Conservation (phyloP, 2,888 invertebrate species). For the Hipparchia sbordonii region DNA sequence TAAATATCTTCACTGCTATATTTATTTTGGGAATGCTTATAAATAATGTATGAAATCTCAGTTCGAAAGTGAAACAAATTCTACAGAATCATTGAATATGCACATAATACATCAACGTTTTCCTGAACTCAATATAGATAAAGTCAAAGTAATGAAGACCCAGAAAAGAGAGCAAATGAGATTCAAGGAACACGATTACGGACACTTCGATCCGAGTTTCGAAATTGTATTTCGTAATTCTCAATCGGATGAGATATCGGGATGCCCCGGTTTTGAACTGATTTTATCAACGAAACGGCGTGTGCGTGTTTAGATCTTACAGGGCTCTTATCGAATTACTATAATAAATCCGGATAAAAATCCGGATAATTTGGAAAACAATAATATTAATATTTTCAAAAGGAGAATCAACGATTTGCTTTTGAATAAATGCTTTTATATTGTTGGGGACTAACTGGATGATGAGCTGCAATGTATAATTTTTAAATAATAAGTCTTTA, state of each 20-base stretch:
- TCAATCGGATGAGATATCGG: conserved; percentile 46
- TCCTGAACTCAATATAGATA: conserved; percentile 19
- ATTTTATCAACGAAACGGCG: conserved; percentile 38
- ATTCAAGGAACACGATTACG: conserved; percentile 43
- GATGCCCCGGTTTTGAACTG: conserved; percentile 40
- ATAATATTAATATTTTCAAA: too few species aligned
- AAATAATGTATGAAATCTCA: background rate
- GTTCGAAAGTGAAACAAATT: conserved; percentile 6
- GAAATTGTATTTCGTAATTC: conserved; percentile 46
- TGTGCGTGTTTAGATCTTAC: conserved; percentile 16
- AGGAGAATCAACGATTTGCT: too few species aligned
- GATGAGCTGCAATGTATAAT: too few species aligned
- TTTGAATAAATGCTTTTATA: too few species aligned
- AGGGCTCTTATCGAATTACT: background rate
- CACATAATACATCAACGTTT: conserved; percentile 23
- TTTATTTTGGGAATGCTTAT: too few species aligned
- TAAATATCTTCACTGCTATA: too few species aligned
- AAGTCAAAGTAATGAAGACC: conserved; percentile 37
- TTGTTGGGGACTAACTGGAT: too few species aligned
- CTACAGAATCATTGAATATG: conserved; percentile 16
- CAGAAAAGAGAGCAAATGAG: conserved; percentile 44
- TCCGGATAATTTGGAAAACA: too few species aligned
- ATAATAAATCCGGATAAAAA: too few species aligned
- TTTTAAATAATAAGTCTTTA: too few species aligned
- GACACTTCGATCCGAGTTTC: conserved; percentile 39